Base-by-base conservation (phyloP, 2,797 vertebrate species). In the Emydoidea blandingii region DNA sequence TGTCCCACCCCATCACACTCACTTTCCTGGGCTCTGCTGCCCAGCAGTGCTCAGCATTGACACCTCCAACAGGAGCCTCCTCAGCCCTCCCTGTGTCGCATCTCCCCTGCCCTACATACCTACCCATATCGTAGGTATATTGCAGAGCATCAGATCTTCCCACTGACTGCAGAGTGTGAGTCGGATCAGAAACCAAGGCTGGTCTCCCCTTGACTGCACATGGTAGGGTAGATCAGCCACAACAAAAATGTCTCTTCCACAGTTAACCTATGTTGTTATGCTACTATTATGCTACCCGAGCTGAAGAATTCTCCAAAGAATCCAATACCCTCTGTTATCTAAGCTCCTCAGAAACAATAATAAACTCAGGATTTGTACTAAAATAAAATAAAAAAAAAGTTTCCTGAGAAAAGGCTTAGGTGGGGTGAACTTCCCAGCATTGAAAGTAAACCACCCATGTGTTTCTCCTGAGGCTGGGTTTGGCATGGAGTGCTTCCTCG, bases 1-100 rank as follows among this genome's bases (percentile, higher is more conserved):
- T 72, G 3, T 72, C 8, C 5, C 21, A 23, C 21, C 65, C 19
- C 7, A 21, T 68, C 19, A 10, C 65, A 37, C 65, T 41, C 37
- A 41, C 19, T 23, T 23, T 37, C 65, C n/a, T 37, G 65, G 65
- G n/a, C 65, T 23, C n/a, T 23, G 37, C 65, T 23, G 37, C n/a
- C 9, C n/a, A 41, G 65, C 18, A n/a, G 34, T n/a, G 34, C 34
- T 10, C 16, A 19, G 34, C 34, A 4, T 31, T 62, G 59, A 34
- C 34, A 68, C n/a, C 18, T n/a, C 34, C 34, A 21, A 44, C 41
- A 47, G 41, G 25, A 76, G 41, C n/a, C 12, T 4, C 6, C 34
- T 1, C 6, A 1, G 14, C 1, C 0, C 37, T 16, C 56, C 21
- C 18, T 18, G 12, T 74, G n/a, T 23, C 29, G 41, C 8, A 19